Evolutionary conservation across 2,797 vertebrate genomes (phyloP).

Genomic region (Cephalopachus bancanus): DNA sequence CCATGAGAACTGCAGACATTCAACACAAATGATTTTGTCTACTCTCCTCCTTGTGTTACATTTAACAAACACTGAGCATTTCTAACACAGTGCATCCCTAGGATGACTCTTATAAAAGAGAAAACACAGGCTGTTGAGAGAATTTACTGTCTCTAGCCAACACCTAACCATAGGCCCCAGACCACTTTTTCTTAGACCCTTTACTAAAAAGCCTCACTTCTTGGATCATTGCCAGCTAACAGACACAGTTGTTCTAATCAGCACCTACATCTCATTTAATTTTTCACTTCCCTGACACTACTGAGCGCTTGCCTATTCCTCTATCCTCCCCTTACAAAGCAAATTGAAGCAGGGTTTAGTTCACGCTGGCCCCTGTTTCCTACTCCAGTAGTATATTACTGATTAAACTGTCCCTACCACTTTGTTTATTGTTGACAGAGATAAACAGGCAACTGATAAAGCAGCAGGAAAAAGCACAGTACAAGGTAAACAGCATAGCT

Average conservation of each 20-base stretch:
- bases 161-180: no score
- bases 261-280: not conserved
- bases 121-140: not conserved
- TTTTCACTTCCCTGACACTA: not conserved
- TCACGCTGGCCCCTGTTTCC: not conserved
- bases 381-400: not conserved
- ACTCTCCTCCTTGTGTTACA: not conserved
- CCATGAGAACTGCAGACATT: not conserved
- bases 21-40: not conserved
- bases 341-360: not conserved
- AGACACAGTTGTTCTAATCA: not conserved
- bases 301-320: not conserved
- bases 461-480: not conserved
- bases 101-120: not conserved
- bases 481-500: not conserved
- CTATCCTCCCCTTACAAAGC: not conserved
- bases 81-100: not conserved
- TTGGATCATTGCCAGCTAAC: no score
- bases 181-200: not conserved
- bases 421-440: not conserved
- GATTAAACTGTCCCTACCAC: not conserved
- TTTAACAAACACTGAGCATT: not conserved
- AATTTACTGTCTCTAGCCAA: not conserved
- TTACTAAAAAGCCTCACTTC: not conserved
- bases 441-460: not conserved